phyloP scores from a whole-genome alignment of 2,888 invertebrate genomes.

The Amiota mariae region DNA sequence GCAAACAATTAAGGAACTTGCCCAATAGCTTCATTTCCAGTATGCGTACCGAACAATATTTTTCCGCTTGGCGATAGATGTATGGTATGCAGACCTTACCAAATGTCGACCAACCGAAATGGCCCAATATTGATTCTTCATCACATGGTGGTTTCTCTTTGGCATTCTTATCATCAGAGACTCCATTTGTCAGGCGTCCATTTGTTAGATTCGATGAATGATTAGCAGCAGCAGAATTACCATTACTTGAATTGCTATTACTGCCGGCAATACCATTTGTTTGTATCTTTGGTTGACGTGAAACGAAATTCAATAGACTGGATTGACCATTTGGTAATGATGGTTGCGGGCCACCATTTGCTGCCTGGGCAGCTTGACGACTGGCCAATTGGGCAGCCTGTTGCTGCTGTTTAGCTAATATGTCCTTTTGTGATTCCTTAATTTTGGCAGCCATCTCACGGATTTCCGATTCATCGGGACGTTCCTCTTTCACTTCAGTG shows the following conservation, averaged over 20 bases:
- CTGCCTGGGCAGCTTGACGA: slow-evolving; percentile 57
- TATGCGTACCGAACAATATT: slow-evolving; percentile 95
- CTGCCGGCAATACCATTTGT: slow-evolving; percentile 47
- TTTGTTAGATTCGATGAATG: slow-evolving; percentile 29
- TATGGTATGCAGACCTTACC: slow-evolving; percentile 91
- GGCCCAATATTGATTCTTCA: slow-evolving; percentile 85
- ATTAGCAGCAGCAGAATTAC: neutral
- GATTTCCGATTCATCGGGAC: slow-evolving; percentile 88
- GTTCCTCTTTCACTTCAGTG: slow-evolving; percentile 71
- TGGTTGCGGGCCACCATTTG: slow-evolving; percentile 57
- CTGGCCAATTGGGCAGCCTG: slow-evolving; percentile 70
- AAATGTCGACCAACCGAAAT: slow-evolving; percentile 93
- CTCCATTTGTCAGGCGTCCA: slow-evolving; percentile 29
- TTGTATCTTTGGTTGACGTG: slow-evolving; percentile 69
- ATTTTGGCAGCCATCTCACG: slow-evolving; percentile 89
- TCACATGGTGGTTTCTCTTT: slow-evolving; percentile 74
- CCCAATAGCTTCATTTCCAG: slow-evolving; percentile 92
- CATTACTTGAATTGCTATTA: slow-evolving; percentile 55
- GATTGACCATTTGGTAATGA: slow-evolving; percentile 71
- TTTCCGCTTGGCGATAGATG: slow-evolving; percentile 86
- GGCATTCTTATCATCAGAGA: slow-evolving; percentile 40
- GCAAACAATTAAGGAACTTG: slow-evolving; percentile 90
- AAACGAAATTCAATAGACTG: slow-evolving; percentile 79
- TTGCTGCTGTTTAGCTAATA: slow-evolving; percentile 73
- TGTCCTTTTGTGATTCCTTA: slow-evolving; percentile 86